phyloP scores from a whole-genome alignment of 53 echinoderm and acorn worm species.

The Luidia sarsii region DNA sequence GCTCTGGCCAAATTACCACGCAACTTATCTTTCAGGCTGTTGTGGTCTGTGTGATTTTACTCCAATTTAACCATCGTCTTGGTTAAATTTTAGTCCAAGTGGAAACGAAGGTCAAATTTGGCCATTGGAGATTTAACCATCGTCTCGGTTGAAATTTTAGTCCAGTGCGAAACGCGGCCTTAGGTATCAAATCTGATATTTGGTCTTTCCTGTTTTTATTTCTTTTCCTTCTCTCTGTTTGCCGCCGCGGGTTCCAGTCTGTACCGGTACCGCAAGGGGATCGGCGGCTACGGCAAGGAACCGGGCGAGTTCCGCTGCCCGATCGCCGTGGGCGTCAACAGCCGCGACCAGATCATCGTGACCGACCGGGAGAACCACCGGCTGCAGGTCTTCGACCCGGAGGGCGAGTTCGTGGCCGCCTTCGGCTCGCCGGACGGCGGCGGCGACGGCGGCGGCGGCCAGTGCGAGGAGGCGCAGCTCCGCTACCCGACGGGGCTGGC shows the following conservation, averaged over 20 bases:
- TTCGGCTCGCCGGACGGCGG: slow-evolving; percentile 68
- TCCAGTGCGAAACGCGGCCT: no score
- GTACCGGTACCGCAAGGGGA: slow-evolving; percentile 58
- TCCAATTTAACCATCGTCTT: no score
- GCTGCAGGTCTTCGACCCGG: slow-evolving; percentile 74
- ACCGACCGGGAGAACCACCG: slow-evolving; percentile 96
- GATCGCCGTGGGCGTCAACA: slow-evolving; percentile 81
- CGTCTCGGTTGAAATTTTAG: no score
- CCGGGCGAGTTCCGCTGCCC: slow-evolving; percentile 87
- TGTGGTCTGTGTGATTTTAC: no score
- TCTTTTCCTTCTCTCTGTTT: not conserved
- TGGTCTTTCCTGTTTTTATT: no score
- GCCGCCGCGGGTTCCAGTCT: not conserved
- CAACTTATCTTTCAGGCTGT: no score
- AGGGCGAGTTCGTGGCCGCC: slow-evolving; percentile 76
- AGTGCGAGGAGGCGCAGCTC: slow-evolving; percentile 69
- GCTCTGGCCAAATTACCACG: no score
- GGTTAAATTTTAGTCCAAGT: no score
- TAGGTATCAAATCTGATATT: no score
- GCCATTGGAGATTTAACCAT: no score
- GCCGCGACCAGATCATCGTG: slow-evolving; percentile 85
- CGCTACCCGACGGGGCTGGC: slow-evolving; percentile 92
- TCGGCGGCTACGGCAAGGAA: slow-evolving; percentile 80
- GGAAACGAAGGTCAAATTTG: no score
- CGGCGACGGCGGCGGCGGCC: slow-evolving; percentile 69